Percentiles rank a stretch among this genome's conserved stretches.
Evolutionary conservation across 2,113 vertebrate genomes (phyloP).

Genomic region (Lamprologus callipterus): DNA sequence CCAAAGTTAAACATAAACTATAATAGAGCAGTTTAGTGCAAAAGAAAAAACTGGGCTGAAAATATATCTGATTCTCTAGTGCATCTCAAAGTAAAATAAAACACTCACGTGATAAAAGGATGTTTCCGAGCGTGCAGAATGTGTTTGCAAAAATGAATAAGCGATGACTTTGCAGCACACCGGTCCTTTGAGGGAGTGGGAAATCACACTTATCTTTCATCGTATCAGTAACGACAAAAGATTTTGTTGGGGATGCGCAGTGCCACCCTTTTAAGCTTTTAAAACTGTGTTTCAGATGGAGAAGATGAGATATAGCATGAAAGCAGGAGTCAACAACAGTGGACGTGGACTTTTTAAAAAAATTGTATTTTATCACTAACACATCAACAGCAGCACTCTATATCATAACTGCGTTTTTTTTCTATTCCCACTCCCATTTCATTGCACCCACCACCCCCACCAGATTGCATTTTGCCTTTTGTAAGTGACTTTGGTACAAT

Average conservation of each 20-base stretch:
- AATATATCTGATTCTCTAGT: background rate
- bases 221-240: background rate
- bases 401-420: background rate
- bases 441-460: background rate
- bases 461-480: slow-evolving; percentile 50
- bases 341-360: background rate
- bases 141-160: slow-evolving; percentile 10
- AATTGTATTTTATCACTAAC: background rate
- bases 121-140: background rate
- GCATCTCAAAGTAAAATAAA: background rate
- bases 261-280: background rate
- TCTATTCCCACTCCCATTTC: slow-evolving; percentile 15
- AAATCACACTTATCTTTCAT: slow-evolving; percentile 3
- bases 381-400: background rate
- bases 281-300: background rate
- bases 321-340: background rate
- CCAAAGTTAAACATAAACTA: slow-evolving; percentile 13
- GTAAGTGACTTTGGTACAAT: slow-evolving; percentile 50
- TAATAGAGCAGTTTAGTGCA: background rate
- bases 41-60: background rate
- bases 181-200: background rate
- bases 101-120: background rate
- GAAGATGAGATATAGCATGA: background rate
- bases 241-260: background rate
- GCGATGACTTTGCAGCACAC: background rate